These are phyloP conservation scores for Argyra leucocephala DNA, from an alignment of 2,888 invertebrate genomes.

Conservation along the genomic window DNA sequence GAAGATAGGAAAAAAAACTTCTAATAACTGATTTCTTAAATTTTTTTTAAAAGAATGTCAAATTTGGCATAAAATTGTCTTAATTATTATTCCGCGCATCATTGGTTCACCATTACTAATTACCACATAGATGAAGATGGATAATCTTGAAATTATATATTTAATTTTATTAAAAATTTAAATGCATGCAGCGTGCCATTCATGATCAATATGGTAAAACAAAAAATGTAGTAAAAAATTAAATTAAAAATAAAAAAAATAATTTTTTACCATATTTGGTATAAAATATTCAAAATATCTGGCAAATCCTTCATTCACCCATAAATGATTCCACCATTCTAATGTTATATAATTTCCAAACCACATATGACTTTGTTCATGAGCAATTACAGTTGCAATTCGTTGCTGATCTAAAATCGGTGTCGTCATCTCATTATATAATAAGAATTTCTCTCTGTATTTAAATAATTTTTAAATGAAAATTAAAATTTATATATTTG, in stretches of 20 bases:
- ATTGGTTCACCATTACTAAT: too few species aligned
- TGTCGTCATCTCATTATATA: neutral
- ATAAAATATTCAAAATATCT: slow-evolving; percentile 59
- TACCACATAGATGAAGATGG: too few species aligned
- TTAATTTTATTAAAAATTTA: too few species aligned
- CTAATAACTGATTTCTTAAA: too few species aligned
- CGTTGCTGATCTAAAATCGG: slow-evolving; percentile 30
- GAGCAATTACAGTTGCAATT: slow-evolving; percentile 47
- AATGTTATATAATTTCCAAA: slow-evolving; percentile 52
- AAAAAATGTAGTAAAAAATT: too few species aligned
- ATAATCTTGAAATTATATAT: too few species aligned
- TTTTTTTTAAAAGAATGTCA: too few species aligned
- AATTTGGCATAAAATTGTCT: too few species aligned
- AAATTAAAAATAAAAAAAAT: slow-evolving; percentile 24
- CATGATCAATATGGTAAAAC: too few species aligned
- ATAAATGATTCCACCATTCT: slow-evolving; percentile 51
- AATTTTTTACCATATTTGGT: slow-evolving; percentile 40
- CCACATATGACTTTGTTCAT: slow-evolving; percentile 54
- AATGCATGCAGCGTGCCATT: too few species aligned
- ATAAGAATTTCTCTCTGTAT: neutral
- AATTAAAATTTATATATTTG: neutral
- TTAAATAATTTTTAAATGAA: slow-evolving; percentile 37
- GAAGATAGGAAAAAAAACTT: too few species aligned
- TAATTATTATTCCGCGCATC: too few species aligned
- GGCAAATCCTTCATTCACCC: slow-evolving; percentile 56